A percentile compares a stretch with the other conserved stretches of the same genome.
Evolutionary conservation across 2,888 invertebrate species (phyloP).

Genomic region (Drosophila melanosoma): DNA sequence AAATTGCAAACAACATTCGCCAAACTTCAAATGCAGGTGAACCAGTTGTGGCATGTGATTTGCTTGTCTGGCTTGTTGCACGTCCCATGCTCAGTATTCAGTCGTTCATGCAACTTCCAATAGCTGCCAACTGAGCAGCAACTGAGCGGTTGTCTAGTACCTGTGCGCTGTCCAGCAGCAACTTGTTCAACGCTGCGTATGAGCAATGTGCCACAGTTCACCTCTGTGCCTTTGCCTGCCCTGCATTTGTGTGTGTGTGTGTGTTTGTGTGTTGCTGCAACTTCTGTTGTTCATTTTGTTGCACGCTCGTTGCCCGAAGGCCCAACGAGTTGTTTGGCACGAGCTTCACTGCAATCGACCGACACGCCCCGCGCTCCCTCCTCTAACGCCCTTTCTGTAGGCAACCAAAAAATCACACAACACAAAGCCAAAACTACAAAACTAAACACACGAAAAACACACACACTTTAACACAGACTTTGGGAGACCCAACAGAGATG

Average conservation of each 20-base stretch:
- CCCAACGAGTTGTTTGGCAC: constrained; percentile 67
- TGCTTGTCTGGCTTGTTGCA: constrained; percentile 69
- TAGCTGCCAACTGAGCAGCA: constrained; percentile 4
- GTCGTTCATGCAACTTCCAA: constrained; percentile 34
- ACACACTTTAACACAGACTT: constrained; percentile 14
- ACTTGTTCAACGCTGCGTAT: constrained; percentile 71
- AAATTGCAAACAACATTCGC: constrained; percentile 55
- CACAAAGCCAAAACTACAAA: constrained; percentile 71
- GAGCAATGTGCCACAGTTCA: constrained; percentile 64
- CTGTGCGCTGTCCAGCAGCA: constrained; percentile 36
- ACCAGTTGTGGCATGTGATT: constrained; percentile 66
- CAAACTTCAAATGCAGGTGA: constrained; percentile 30
- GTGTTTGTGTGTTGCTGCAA: constrained; percentile 19
- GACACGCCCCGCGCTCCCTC: constrained; percentile 18
- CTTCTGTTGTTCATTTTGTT: constrained; percentile 64
- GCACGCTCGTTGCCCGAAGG: constrained; percentile 56
- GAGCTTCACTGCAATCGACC: constrained; percentile 53
- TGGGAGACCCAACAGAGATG: constrained; percentile 34
- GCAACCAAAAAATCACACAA: constrained; percentile 70
- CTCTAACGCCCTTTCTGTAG: constrained; percentile 35
- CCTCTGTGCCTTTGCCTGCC: constrained; percentile 14
- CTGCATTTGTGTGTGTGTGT: constrained; percentile 18
- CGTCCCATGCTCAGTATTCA: constrained; percentile 40
- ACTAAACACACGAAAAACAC: constrained; percentile 35
- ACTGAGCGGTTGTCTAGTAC: constrained; percentile 29